A percentile compares a stretch with the other conserved stretches of the same genome.
Evolutionary conservation across 2,113 vertebrate species (phyloP).

Genomic region (Tachysurus vachellii): DNA sequence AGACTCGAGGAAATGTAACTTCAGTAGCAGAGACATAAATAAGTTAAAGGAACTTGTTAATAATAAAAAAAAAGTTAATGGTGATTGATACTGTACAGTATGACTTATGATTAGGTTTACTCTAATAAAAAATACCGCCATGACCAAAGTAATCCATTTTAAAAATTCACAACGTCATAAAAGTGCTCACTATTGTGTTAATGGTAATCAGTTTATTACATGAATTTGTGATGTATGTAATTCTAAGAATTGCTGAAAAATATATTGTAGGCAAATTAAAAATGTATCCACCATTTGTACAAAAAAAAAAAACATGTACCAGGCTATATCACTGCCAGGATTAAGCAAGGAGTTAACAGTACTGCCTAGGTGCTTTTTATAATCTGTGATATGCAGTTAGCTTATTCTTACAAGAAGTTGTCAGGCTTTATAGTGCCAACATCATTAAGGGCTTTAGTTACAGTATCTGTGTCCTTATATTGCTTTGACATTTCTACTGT

Average conservation of each 20-base stretch:
- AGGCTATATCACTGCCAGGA: background rate
- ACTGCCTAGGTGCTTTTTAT: constrained; percentile 62
- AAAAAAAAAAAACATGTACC: background rate
- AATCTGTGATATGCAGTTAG: constrained; percentile 63
- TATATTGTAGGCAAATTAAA: background rate
- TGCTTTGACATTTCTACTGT: constrained; percentile 65
- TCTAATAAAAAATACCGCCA: background rate
- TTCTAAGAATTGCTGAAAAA: background rate
- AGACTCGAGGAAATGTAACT: background rate
- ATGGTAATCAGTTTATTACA: background rate
- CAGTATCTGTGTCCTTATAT: constrained; percentile 62
- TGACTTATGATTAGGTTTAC: background rate
- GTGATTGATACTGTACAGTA: background rate
- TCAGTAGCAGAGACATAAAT: background rate
- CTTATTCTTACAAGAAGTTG: constrained; percentile 60
- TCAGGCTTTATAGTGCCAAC: constrained; percentile 66
- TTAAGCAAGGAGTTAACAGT: constrained; percentile 68
- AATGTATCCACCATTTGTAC: background rate
- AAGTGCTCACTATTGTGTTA: background rate
- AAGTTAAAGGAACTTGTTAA: background rate
- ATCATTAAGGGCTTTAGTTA: constrained; percentile 67
- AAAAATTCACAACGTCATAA: background rate
- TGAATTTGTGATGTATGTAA: background rate
- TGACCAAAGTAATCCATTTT: background rate
- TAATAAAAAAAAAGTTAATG: background rate